Conservation (phyloP, 2,797 vertebrate genomes). For the Crocidura indochinensis region DNA sequence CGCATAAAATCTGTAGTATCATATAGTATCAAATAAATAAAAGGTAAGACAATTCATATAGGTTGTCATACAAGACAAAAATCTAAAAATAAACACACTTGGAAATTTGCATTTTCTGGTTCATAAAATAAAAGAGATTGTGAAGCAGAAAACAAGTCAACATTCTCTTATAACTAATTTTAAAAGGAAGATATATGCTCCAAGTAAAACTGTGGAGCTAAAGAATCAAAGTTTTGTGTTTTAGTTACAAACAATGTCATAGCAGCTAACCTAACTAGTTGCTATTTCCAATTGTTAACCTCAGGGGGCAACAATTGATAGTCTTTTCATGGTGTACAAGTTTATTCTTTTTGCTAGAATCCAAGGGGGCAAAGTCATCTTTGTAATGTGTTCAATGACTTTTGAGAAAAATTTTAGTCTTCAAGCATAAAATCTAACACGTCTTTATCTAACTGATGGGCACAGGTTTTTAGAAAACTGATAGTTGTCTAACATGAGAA, state of each 20-base stretch:
- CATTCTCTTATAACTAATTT: background rate
- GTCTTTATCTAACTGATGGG: slow-evolving; percentile 8
- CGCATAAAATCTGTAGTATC: slow-evolving; percentile 1
- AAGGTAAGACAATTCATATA: too few species aligned
- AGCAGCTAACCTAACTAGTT: slow-evolving; percentile 19
- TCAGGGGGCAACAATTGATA: slow-evolving; percentile 65
- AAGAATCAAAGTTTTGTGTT: background rate
- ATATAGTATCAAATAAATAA: background rate
- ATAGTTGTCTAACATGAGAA: background rate
- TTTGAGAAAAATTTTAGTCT: slow-evolving; percentile 69
- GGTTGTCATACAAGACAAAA: background rate
- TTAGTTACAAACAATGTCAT: slow-evolving; percentile 13
- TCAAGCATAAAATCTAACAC: slow-evolving; percentile 61
- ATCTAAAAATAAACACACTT: background rate
- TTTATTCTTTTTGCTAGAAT: slow-evolving; percentile 75
- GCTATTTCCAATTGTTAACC: slow-evolving; percentile 69
- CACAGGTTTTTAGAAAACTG: background rate
- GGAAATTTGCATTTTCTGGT: background rate
- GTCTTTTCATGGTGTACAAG: slow-evolving; percentile 45
- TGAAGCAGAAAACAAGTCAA: slow-evolving; percentile 6
- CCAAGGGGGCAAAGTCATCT: slow-evolving; percentile 73
- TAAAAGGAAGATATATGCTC: background rate
- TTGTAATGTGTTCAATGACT: slow-evolving; percentile 73
- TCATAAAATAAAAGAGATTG: background rate
- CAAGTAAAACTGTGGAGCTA: background rate